A percentile compares a stretch with the other conserved stretches of the same genome.
Evolutionary conservation across 2,797 vertebrate species (phyloP).

Genomic region (Alfaro cultratus): DNA sequence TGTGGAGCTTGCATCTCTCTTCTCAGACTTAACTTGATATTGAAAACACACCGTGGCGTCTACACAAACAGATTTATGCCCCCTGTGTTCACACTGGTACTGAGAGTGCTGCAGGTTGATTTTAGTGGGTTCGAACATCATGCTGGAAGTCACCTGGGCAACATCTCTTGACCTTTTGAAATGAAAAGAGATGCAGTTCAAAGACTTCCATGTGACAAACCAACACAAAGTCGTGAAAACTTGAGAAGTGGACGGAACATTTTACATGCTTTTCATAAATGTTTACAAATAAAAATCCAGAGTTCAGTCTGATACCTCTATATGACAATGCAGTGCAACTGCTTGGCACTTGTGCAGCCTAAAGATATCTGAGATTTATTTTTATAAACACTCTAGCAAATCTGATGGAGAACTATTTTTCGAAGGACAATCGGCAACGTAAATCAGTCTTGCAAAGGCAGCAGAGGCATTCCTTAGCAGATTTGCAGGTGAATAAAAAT

Average conservation of each 20-base stretch:
- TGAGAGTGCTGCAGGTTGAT: conserved; percentile 93
- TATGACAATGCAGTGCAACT: not conserved
- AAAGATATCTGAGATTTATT: not conserved
- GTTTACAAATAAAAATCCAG: not conserved
- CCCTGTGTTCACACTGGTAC: conserved; percentile 67
- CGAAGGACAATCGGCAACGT: not conserved
- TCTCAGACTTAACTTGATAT: conserved; percentile 87
- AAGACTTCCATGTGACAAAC: not conserved
- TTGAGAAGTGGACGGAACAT: not conserved
- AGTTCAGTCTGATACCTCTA: not conserved
- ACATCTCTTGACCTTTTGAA: conserved; percentile 91
- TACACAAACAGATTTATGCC: conserved; percentile 76
- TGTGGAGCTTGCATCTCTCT: conserved; percentile 39
- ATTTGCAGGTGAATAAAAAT: not conserved
- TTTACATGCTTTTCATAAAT: not conserved
- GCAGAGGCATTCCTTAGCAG: not conserved
- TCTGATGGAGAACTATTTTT: not conserved
- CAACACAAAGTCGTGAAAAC: not conserved
- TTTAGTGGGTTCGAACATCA: conserved; percentile 86
- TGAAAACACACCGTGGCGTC: conserved; percentile 84
- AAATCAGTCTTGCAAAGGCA: not conserved
- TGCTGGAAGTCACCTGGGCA: conserved; percentile 87
- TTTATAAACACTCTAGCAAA: not conserved
- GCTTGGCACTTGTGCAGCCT: not conserved
- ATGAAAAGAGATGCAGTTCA: conserved; percentile 1